phyloP scores from a whole-genome alignment of 2,888 invertebrate genomes.

The Mimumesa dahlbomi region DNA sequence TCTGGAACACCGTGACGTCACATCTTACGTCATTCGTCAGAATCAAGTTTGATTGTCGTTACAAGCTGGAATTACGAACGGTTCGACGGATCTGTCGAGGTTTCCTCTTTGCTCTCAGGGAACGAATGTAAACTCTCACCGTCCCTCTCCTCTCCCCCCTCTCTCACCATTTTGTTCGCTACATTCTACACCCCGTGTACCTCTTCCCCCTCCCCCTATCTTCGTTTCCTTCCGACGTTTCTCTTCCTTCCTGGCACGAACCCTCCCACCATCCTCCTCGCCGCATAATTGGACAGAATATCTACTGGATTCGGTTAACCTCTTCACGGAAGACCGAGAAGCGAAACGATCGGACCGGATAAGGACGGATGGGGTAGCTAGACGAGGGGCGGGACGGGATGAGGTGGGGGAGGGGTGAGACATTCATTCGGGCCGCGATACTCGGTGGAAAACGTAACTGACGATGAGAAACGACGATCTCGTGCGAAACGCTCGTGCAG shows the following conservation, averaged over 20 bases:
- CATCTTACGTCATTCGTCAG: conserved; percentile 56
- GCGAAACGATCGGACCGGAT: not conserved
- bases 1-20: no score
- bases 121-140: conserved; percentile 11
- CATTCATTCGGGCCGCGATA: no score
- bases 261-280: conserved; percentile 27
- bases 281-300: conserved; percentile 65
- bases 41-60: conserved; percentile 66
- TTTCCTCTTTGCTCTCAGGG: conserved; percentile 14
- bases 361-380: no score
- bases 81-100: conserved; percentile 28
- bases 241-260: conserved; percentile 26
- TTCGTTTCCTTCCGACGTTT: conserved; percentile 3
- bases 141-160: conserved; percentile 3
- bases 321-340: conserved; percentile 25
- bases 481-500: no score
- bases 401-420: no score
- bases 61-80: conserved; percentile 68
- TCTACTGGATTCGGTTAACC: conserved; percentile 60
- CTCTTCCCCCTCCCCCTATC: conserved; percentile 2
- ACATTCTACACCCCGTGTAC: conserved; percentile 3
- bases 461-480: no score
- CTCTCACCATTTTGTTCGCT: not conserved
- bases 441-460: no score
- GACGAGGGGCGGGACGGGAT: no score